A percentile compares a stretch with the other conserved stretches of the same genome.
phyloP scores from a whole-genome alignment of 2,797 vertebrate genomes.

The Gymnopithys bicolor region DNA sequence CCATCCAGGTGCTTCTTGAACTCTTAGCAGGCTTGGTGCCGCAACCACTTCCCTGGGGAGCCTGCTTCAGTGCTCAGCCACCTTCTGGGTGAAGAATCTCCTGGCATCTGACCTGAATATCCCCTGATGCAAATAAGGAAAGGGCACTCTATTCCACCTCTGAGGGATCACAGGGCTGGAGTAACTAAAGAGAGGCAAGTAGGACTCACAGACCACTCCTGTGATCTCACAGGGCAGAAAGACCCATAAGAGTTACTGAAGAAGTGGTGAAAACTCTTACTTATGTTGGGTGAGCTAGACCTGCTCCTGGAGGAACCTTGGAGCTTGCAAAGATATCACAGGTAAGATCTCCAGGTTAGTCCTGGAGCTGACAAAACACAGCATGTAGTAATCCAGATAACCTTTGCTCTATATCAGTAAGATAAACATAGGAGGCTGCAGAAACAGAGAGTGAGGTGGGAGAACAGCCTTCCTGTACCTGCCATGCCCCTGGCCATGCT shows the following conservation, averaged over 20 bases:
- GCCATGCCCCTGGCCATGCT: background rate
- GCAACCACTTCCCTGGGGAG: background rate
- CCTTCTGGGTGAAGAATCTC: background rate
- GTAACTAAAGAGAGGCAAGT: background rate
- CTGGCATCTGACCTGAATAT: background rate
- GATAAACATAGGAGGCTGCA: background rate
- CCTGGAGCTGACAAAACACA: background rate
- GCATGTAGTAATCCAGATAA: background rate
- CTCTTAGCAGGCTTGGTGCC: background rate
- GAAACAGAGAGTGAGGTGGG: background rate
- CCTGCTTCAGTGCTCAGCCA: background rate
- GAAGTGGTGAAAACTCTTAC: background rate
- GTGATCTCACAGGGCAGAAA: background rate
- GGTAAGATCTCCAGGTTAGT: background rate
- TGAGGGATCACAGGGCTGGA: background rate
- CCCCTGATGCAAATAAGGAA: background rate
- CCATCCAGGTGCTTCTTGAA: background rate
- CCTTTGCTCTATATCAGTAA: background rate
- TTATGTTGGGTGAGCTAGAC: background rate
- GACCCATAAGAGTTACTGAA: background rate
- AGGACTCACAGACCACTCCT: background rate
- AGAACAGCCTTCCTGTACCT: background rate
- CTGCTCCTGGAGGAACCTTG: background rate
- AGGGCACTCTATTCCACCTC: background rate
- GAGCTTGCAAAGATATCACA: accelerated